Conservation (phyloP, 2,113 vertebrate genomes). For the Scomber japonicus region DNA sequence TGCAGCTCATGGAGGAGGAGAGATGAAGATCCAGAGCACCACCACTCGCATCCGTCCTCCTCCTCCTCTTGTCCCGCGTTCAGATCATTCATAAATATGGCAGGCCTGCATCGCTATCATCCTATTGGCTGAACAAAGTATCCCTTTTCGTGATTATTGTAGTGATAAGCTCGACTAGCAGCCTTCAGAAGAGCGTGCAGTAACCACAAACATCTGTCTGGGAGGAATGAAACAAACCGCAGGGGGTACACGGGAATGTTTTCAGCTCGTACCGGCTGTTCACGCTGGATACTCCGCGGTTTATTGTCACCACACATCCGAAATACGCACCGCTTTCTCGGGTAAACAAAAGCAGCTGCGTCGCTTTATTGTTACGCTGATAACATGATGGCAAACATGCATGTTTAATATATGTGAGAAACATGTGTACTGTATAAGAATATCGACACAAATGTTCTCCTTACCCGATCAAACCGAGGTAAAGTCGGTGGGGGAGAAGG, state of each 20-base stretch:
- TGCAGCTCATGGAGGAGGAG: conserved; percentile 4
- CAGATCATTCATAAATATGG: conserved; percentile 72
- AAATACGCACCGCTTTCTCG: conserved; percentile 18
- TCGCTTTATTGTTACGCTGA: neutral
- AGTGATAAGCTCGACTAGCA: neutral
- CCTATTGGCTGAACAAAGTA: conserved; percentile 14
- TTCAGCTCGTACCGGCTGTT: neutral
- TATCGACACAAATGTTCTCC: conserved; percentile 12
- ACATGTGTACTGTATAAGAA: neutral
- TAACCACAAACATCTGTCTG: neutral
- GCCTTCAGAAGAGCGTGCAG: no score
- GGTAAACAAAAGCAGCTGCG: conserved; percentile 42
- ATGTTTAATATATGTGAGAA: no score
- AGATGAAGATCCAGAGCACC: conserved; percentile 33
- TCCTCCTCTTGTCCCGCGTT: conserved; percentile 45
- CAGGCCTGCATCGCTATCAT: conserved; percentile 24
- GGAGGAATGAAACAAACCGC: neutral
- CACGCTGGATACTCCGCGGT: neutral
- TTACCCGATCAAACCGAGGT: conserved; percentile 73
- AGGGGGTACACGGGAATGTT: conserved; percentile 5
- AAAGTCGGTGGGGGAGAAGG: conserved; percentile 16
- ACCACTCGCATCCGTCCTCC: conserved; percentile 35
- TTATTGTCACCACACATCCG: conserved; percentile 25
- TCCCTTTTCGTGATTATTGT: neutral
- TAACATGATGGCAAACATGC: neutral